A percentile compares a stretch with the other conserved stretches of the same genome.
These are phyloP conservation scores for Notarius lentiginosus DNA, from an alignment of 2,113 vertebrate species.

Conservation along the genomic window DNA sequence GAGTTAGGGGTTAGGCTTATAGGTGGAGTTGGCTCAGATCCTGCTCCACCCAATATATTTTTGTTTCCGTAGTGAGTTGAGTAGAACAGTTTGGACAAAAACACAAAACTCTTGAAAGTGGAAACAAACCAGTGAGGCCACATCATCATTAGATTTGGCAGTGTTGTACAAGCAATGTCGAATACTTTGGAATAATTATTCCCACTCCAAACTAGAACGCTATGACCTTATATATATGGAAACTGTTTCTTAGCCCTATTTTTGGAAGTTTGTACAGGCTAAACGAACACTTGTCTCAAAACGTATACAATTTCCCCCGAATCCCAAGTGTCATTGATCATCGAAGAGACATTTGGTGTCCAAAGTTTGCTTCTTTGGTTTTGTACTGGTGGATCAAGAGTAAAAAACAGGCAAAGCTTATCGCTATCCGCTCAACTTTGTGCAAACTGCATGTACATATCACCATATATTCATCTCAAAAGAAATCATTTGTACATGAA, in stretches of 20 bases:
- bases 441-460: neutral
- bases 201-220: neutral
- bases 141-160: neutral
- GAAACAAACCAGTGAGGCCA: neutral
- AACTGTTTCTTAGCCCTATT: neutral
- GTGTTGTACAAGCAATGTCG: neutral
- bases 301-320: neutral
- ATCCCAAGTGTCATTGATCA: neutral
- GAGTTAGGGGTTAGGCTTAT: neutral
- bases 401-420: neutral
- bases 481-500: neutral
- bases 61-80: neutral
- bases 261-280: neutral
- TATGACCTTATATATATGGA: neutral
- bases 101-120: neutral
- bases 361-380: neutral
- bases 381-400: neutral
- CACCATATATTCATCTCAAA: neutral
- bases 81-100: neutral
- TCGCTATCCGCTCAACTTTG: neutral
- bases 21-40: neutral
- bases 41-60: neutral
- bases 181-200: neutral
- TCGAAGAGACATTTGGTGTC: neutral
- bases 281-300: neutral